Evolutionary conservation across 1,140 invertebrate genomes (phyloP).

Genomic region (Aphelinus atriplicis): DNA sequence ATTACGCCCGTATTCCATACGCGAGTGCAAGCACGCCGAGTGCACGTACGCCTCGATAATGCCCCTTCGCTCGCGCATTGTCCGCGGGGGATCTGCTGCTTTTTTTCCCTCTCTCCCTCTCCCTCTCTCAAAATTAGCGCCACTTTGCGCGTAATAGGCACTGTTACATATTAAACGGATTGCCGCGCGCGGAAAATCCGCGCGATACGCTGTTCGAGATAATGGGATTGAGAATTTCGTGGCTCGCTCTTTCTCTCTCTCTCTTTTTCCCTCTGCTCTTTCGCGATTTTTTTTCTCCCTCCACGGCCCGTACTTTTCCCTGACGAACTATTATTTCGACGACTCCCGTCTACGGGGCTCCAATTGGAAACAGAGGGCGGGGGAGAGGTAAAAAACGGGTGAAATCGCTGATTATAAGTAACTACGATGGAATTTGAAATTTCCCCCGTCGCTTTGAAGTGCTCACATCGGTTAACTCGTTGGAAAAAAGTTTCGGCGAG

Average conservation of each 20-base stretch:
- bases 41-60: constrained; percentile 9
- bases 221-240: constrained; percentile 13
- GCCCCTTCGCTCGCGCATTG: neutral
- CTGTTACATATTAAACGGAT: constrained; percentile 9
- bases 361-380: neutral
- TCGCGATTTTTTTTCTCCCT: no score
- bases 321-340: no score
- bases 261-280: neutral
- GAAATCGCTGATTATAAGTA: neutral
- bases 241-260: neutral
- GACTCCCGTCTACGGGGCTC: no score
- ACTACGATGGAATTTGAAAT: no score
- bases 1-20: neutral
- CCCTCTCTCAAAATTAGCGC: constrained; percentile 1
- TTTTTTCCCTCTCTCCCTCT: neutral
- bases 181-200: neutral
- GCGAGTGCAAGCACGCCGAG: neutral
- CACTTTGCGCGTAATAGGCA: constrained; percentile 7
- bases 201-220: neutral
- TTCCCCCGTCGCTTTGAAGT: no score
- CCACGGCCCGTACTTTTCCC: no score
- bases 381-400: neutral
- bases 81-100: neutral
- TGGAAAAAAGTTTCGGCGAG: neutral
- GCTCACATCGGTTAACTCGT: neutral